phyloP scores from a whole-genome alignment of 2,888 invertebrate species.

The Andricus curvator region DNA sequence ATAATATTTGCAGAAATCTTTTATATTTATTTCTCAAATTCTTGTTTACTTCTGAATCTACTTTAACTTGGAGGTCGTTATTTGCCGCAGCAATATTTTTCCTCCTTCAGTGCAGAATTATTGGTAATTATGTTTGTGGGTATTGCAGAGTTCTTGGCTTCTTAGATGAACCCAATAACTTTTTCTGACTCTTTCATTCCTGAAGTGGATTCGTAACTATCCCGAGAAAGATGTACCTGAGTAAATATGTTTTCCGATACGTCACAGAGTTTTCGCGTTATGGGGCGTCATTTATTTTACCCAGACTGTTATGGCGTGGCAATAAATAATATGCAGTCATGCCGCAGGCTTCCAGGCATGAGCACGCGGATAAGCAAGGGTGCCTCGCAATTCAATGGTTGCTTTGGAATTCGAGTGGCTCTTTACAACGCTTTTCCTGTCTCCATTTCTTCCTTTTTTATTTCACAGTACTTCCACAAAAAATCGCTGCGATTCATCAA shows the following conservation, averaged over 20 bases:
- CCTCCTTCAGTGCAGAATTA: slow-evolving; percentile 18
- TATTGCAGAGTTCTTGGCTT: slow-evolving; percentile 13
- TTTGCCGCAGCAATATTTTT: background rate
- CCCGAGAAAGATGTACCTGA: slow-evolving; percentile 61
- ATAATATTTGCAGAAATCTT: background rate
- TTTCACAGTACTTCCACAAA: slow-evolving; percentile 15
- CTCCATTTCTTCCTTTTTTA: slow-evolving; percentile 21
- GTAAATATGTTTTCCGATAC: slow-evolving; percentile 69
- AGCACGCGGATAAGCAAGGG: slow-evolving; percentile 49
- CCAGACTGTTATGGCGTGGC: slow-evolving; percentile 57
- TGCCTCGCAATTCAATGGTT: slow-evolving; percentile 43
- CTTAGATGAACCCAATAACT: slow-evolving; percentile 33
- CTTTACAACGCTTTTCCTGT: slow-evolving; percentile 40
- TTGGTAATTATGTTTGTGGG: slow-evolving; percentile 29
- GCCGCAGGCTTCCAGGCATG: slow-evolving; percentile 22
- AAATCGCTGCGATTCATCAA: slow-evolving; percentile 33
- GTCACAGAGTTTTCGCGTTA: slow-evolving; percentile 61
- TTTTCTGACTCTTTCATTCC: slow-evolving; percentile 31
- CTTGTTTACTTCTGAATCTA: background rate
- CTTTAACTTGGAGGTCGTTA: background rate
- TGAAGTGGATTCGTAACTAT: slow-evolving; percentile 61
- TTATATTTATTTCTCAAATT: background rate
- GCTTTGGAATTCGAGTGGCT: slow-evolving; percentile 44
- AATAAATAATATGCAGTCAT: slow-evolving; percentile 63
- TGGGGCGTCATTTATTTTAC: slow-evolving; percentile 62